These are phyloP conservation scores for Myotis yumanensis DNA, from an alignment of 2,113 vertebrate species.

Conservation along the genomic window DNA sequence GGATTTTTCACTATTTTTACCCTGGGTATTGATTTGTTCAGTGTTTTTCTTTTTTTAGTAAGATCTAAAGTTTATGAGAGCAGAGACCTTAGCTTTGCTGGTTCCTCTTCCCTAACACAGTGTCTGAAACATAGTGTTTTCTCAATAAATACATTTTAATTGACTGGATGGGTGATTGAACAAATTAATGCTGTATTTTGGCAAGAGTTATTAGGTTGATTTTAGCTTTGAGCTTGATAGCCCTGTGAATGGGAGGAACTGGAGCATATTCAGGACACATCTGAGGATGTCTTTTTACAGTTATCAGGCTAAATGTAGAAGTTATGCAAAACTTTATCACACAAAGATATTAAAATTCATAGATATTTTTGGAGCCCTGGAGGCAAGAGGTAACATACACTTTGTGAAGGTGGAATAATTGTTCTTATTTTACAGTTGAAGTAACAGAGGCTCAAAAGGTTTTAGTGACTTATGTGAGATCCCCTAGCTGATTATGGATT, in stretches of 20 bases:
- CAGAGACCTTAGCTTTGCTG: not conserved
- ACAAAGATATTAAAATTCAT: not conserved
- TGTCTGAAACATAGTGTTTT: not conserved
- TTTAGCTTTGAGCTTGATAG: constrained; percentile 6
- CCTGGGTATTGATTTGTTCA: not conserved
- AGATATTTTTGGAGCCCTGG: not conserved
- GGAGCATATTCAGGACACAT: not conserved
- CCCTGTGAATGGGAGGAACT: not conserved
- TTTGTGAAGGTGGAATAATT: not conserved
- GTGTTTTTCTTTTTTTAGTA: not conserved
- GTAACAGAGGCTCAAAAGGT: not conserved
- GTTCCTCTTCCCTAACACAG: not conserved
- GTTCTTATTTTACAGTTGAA: not conserved
- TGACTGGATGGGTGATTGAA: not conserved
- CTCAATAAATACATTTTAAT: constrained; percentile 5
- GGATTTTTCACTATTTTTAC: not conserved
- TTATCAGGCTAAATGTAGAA: not conserved
- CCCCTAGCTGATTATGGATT: not conserved
- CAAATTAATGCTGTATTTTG: not conserved
- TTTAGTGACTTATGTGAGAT: not conserved
- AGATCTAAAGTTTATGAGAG: not conserved
- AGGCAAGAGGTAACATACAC: not conserved
- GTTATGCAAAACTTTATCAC: not conserved
- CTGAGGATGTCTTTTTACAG: not conserved
- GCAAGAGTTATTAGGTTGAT: not conserved